Evolutionary conservation across 2,888 invertebrate species (phyloP).

Genomic region (Lagria hirta): DNA sequence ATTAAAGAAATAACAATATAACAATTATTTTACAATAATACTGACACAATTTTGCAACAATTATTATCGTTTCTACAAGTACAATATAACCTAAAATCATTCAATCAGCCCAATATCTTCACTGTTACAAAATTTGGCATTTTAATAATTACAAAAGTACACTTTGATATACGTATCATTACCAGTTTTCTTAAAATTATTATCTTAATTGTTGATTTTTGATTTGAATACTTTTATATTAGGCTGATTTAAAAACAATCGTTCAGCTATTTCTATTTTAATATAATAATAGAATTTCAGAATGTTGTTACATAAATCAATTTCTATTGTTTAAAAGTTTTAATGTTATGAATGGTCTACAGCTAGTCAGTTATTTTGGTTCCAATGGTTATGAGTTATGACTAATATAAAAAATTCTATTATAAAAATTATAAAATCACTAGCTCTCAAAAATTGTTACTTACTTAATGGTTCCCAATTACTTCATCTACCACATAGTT

Average conservation of each 20-base stretch:
- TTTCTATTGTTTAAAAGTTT: too few species aligned
- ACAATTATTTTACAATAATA: slow-evolving; percentile 23
- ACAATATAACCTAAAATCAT: slow-evolving; percentile 17
- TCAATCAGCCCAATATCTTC: slow-evolving; percentile 13
- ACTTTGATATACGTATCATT: too few species aligned
- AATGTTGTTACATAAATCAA: background rate
- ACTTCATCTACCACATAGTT: slow-evolving; percentile 23
- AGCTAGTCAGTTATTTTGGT: slow-evolving; percentile 33
- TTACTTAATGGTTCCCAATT: slow-evolving; percentile 37
- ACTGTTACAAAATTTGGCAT: slow-evolving; percentile 13
- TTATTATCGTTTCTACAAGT: slow-evolving; percentile 20
- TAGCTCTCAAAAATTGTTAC: slow-evolving; percentile 36
- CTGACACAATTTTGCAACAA: slow-evolving; percentile 28
- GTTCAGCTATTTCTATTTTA: background rate
- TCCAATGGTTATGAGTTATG: slow-evolving; percentile 37
- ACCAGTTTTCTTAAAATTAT: too few species aligned
- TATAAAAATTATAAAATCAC: slow-evolving; percentile 48
- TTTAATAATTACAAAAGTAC: slow-evolving; percentile 17
- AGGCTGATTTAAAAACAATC: slow-evolving; percentile 8
- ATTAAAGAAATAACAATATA: slow-evolving; percentile 27
- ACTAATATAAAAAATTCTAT: slow-evolving; percentile 46
- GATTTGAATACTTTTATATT: slow-evolving; percentile 19
- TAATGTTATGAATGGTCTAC: slow-evolving; percentile 18
- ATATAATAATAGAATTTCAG: slow-evolving; percentile 1
- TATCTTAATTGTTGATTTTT: slow-evolving; percentile 15